These are phyloP conservation scores for Leptodactylus fuscus DNA, from an alignment of 2,113 vertebrate genomes.

Conservation along the genomic window DNA sequence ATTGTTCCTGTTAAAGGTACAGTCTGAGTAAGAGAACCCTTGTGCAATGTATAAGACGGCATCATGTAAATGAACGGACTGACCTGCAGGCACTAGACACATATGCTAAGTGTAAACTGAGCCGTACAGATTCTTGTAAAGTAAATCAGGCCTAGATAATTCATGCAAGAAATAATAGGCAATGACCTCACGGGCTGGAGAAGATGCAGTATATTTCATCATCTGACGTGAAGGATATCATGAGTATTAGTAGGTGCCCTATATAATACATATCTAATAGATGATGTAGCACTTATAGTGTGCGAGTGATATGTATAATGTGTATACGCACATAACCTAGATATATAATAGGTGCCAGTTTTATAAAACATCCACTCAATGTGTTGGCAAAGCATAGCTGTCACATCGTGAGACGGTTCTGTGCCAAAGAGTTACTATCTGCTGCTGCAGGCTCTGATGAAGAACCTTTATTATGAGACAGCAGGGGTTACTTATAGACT, in stretches of 20 bases:
- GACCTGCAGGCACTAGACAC: neutral
- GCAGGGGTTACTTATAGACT: too few relatives aligned
- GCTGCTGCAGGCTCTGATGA: too few relatives aligned
- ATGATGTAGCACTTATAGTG: neutral
- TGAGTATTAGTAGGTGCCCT: neutral
- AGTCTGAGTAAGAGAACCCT: neutral
- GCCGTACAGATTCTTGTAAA: neutral
- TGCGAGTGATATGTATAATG: too few relatives aligned
- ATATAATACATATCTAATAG: neutral
- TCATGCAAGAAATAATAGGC: neutral
- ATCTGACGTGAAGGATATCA: neutral
- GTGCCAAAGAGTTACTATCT: too few relatives aligned
- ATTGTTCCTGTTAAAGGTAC: neutral
- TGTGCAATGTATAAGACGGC: neutral
- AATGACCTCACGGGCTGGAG: neutral
- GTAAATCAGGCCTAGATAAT: neutral
- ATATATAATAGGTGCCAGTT: too few relatives aligned
- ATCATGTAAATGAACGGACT: neutral
- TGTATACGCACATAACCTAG: too few relatives aligned
- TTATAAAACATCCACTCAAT: too few relatives aligned
- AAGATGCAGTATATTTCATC: too few relatives aligned
- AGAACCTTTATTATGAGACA: too few relatives aligned
- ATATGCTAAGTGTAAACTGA: neutral
- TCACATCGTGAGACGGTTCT: too few relatives aligned
- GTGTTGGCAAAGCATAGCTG: too few relatives aligned